Conservation (phyloP, 2,888 invertebrate species). For the Dynastes hyllus region DNA sequence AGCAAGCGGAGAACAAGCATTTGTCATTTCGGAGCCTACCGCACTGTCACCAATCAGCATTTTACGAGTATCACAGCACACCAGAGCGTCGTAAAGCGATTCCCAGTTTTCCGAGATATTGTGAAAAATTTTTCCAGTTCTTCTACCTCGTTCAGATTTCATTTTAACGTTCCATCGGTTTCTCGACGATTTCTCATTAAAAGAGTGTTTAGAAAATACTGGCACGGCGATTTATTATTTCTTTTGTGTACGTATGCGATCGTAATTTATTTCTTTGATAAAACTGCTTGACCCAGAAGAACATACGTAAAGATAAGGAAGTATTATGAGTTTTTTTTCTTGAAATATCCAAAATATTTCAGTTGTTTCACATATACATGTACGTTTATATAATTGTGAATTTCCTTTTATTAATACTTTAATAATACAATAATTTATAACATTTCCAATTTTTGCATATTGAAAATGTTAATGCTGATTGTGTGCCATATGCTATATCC, state of each 20-base stretch:
- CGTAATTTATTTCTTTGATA: not conserved
- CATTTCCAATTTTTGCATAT: no score
- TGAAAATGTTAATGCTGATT: no score
- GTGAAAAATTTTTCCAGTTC: conserved; percentile 41
- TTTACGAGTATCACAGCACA: conserved; percentile 68
- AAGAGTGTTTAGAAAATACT: conserved; percentile 31
- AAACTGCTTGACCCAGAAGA: not conserved
- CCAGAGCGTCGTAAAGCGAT: conserved; percentile 68
- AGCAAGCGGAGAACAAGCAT: conserved; percentile 52
- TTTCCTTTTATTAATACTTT: no score
- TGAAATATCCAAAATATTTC: no score
- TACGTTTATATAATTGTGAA: no score
- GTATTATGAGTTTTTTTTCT: no score
- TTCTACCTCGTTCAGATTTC: conserved; percentile 31
- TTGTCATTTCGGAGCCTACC: conserved; percentile 65
- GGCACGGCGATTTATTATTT: conserved; percentile 9
- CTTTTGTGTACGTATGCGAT: conserved; percentile 1
- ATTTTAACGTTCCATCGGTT: conserved; percentile 19
- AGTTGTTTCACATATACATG: no score
- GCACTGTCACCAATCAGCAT: conserved; percentile 68
- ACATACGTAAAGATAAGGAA: not conserved
- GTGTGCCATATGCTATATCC: no score
- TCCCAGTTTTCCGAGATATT: conserved; percentile 54
- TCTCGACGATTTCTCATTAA: conserved; percentile 20
- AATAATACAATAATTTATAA: no score